Evolutionary conservation across 1,140 invertebrate genomes (phyloP), one percentile per base, ranked within the genome.

Genomic region (Drosophila sp.): DNA sequence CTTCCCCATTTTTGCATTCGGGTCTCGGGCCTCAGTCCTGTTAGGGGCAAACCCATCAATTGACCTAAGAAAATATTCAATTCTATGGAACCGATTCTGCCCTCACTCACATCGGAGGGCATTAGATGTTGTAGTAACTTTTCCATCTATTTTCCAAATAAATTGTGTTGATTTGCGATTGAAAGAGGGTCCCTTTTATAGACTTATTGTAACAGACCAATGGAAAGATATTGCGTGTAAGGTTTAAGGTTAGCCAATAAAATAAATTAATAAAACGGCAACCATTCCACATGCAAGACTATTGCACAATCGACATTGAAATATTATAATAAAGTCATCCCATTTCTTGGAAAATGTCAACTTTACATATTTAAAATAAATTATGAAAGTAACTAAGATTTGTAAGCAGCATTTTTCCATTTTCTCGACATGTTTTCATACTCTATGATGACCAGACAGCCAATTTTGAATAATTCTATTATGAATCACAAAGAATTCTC

Each of bases 41-140:
- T 17, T 23, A 90, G 17, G 0, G 87, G 87, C n/a, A 90, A 33
- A 5, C 87, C 87, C 23, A 66, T 64, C 17, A 80, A 29, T 5
- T 90, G 79, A 0, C 74, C 76, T 40, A 90, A 57, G 70, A 76
- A 89, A n/a, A 82, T 35, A 47, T 89, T 89, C n/a, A 90, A 61
- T 38, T 85, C 72, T 5, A 90, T 66, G n/a, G 87, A 90, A 29
- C 87, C 87, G 4, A 89, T 70, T 60, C 25, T 50, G 4, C 87
- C 87, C 10, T 55, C 56, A 3, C 44, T 41, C 4, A 80, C 67
- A 69, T 89, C 60, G 0, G 87, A 90, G 10, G 76, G 76, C 66
- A 72, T 67, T 32, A 85, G 29, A 1, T 61, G 70, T 17, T 74
- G 75, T 41, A 71, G 27, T 7, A 90, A 35, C 30, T 60, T 72